Conservation (phyloP, 1,140 invertebrate species). For the Pristionchus pacificus region DNA sequence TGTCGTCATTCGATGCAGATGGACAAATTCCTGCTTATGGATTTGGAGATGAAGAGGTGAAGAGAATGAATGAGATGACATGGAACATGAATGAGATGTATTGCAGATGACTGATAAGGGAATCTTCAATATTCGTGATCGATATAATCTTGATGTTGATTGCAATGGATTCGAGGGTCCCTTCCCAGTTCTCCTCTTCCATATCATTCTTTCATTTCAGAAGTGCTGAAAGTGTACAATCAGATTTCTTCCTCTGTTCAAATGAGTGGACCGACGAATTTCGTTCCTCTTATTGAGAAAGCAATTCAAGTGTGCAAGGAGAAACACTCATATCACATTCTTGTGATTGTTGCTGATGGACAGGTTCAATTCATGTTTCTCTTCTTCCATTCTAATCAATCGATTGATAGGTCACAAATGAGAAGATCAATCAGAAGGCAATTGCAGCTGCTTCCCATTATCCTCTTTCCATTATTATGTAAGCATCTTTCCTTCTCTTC, state of each 20-base stretch:
- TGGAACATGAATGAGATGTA: neutral
- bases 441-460: conserved; percentile 64
- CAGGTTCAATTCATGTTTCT: conserved; percentile 59
- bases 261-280: conserved; percentile 60
- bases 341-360: conserved; percentile 61
- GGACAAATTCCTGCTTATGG: conserved; percentile 62
- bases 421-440: conserved; percentile 60
- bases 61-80: neutral
- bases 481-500: no score
- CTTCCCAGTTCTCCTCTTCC: neutral
- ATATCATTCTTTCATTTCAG: conserved; percentile 34
- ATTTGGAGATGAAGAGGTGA: conserved; percentile 60
- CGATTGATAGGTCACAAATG: conserved; percentile 61
- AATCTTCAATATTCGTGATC: conserved; percentile 59
- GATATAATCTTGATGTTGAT: conserved; percentile 46
- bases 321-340: conserved; percentile 57
- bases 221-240: conserved; percentile 56
- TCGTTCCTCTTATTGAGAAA: conserved; percentile 60
- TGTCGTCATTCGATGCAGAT: conserved; percentile 62
- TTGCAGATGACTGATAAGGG: conserved; percentile 50
- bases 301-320: conserved; percentile 44
- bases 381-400: conserved; percentile 60
- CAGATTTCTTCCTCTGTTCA: conserved; percentile 53
- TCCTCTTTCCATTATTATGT: conserved; percentile 64
- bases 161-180: conserved; percentile 55